These are phyloP conservation scores for Saccostrea glomerata DNA, from an alignment of 1,140 invertebrate genomes.

Conservation along the genomic window DNA sequence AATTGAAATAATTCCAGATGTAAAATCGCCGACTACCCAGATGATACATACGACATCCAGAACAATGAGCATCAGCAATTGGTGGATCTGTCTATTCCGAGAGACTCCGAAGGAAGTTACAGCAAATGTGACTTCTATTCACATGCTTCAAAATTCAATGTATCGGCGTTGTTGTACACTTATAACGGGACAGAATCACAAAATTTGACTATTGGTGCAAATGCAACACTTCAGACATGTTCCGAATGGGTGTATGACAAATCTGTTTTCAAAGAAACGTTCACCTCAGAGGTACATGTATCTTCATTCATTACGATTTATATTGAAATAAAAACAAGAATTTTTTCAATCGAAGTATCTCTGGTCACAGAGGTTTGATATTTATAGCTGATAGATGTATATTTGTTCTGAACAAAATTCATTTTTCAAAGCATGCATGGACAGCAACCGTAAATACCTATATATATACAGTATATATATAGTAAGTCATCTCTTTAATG, in stretches of 20 bases:
- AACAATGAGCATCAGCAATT: not conserved
- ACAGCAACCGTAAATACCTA: too few relatives aligned
- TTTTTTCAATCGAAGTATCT: too few relatives aligned
- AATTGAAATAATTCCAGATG: not conserved
- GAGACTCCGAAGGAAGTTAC: not conserved
- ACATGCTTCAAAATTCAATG: not conserved
- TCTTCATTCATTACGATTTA: not conserved
- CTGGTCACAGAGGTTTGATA: too few relatives aligned
- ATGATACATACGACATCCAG: not conserved
- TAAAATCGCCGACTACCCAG: not conserved
- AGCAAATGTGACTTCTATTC: not conserved
- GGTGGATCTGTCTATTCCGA: not conserved
- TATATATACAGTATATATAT: too few relatives aligned
- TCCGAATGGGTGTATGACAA: constrained; percentile 18
- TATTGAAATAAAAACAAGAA: too few relatives aligned
- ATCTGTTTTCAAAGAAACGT: constrained; percentile 16
- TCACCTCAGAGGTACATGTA: not conserved
- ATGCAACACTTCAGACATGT: constrained; percentile 4
- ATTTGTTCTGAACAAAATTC: too few relatives aligned
- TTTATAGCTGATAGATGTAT: too few relatives aligned
- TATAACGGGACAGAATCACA: not conserved
- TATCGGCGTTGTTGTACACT: not conserved
- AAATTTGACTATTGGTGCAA: constrained; percentile 16
- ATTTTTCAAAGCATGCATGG: too few relatives aligned
- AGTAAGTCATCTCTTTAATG: too few relatives aligned